phyloP scores from a whole-genome alignment of 2,113 vertebrate genomes.

The Macrotus californicus region DNA sequence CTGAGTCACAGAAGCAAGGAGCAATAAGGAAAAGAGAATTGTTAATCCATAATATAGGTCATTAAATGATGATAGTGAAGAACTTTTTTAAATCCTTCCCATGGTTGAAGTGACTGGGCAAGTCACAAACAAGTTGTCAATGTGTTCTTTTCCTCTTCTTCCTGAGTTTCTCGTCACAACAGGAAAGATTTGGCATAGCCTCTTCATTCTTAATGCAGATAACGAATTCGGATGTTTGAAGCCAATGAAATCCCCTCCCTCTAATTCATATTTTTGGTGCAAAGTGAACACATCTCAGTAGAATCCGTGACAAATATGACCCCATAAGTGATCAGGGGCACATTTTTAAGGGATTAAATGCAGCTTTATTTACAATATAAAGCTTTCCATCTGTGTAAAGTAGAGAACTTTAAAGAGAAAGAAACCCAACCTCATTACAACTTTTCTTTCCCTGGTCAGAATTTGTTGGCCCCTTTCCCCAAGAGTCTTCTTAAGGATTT shows the following conservation, averaged over 20 bases:
- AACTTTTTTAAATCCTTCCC: background rate
- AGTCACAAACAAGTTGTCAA: background rate
- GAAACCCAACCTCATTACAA: background rate
- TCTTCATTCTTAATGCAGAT: background rate
- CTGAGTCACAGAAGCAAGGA: background rate
- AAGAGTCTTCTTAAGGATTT: background rate
- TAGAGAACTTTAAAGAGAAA: background rate
- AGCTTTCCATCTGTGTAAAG: background rate
- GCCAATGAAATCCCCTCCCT: background rate
- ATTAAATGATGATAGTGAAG: background rate
- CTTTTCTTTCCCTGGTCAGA: background rate
- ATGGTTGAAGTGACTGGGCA: accelerated
- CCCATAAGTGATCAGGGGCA: background rate
- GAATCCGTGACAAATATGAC: background rate
- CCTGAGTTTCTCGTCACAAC: background rate
- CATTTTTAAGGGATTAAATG: background rate
- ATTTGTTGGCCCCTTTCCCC: background rate
- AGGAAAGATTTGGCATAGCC: too few species aligned
- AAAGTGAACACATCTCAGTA: slow-evolving; percentile 7
- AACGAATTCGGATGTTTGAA: background rate
- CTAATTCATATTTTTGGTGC: background rate
- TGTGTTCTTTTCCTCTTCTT: too few species aligned
- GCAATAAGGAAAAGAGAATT: background rate
- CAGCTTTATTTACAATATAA: background rate
- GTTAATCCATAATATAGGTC: background rate